Conservation (phyloP, 2,113 vertebrate species). For the Lepus americanus region DNA sequence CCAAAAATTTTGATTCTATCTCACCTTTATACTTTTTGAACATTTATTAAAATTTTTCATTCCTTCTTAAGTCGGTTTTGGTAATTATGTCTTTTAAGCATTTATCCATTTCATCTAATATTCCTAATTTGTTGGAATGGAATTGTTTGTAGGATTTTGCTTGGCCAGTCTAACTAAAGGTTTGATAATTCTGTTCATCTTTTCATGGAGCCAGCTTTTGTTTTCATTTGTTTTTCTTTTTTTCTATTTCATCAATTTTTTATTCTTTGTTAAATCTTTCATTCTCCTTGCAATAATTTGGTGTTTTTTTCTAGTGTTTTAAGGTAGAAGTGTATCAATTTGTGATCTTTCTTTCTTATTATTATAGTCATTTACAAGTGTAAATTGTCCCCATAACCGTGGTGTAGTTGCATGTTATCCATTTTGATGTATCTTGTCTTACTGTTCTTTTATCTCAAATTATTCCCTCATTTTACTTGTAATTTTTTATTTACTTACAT, state of each 20-base stretch:
- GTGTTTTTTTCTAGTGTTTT: neutral
- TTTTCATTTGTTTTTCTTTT: neutral
- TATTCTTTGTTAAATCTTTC: neutral
- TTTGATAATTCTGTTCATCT: neutral
- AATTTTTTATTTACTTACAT: neutral
- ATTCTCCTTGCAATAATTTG: neutral
- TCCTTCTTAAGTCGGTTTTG: neutral
- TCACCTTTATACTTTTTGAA: neutral
- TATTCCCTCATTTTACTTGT: neutral
- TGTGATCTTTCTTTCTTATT: neutral
- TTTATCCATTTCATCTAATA: neutral
- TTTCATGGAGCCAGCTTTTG: neutral
- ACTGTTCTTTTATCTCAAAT: neutral
- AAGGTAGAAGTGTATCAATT: neutral
- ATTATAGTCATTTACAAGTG: neutral
- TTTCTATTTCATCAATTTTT: neutral
- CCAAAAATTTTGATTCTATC: neutral
- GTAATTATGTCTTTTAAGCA: neutral
- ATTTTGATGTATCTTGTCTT: neutral
- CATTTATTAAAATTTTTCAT: neutral
- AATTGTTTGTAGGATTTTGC: neutral
- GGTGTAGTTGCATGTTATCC: neutral
- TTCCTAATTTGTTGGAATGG: neutral
- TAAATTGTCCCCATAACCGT: neutral
- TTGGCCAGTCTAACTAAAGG: neutral